Evolutionary conservation across 2,113 vertebrate genomes (phyloP), one percentile per base, ranked within the genome.

Genomic region (Serilophus lunatus): DNA sequence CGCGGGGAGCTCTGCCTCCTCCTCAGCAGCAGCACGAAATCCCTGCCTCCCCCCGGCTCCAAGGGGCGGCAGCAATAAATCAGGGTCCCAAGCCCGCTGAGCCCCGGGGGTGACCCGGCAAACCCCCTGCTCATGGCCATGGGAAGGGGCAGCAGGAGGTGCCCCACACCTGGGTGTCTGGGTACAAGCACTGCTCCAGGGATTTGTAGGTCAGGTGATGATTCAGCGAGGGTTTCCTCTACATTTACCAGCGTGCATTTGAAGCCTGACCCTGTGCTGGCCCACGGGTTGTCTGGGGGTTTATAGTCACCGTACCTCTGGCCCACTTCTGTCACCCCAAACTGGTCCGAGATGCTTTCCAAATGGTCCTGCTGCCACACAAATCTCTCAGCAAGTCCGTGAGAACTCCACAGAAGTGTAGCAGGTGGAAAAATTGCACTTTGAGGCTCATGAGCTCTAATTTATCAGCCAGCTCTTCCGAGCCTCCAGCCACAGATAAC

Each of bases 11-110:
- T 75, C 81, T 83, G 85, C 45, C 74, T 87, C 69, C 74, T 87
- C 69, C 84, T 72, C 85, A 84, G 95, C 83, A 91, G 60, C 75
- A 79, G 45, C 38, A 40, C 66, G 61, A 76, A 90, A 93, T 76
- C 85, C 61, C 85, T 80, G 75, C 75, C 54, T 85, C 45, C 63
- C 16, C 50, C 71, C 63, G 66, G 82, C 88, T 94, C 87, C 56
- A 53, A 79, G 88, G 88, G 81, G 75, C 2, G 0, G 74, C 49
- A 60, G 77, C 84, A 82, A 78, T 91, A 89, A 94, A 93, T 44
- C n/a, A n/a, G n/a, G n/a, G n/a, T n/a, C n/a, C n/a, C n/a, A n/a
- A n/a, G n/a, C n/a, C n/a, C n/a, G n/a, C 72, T 1, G 20, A 91
- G 82, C 45, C 29, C 81, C 69, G 64, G 0, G 2, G 69, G 53